A percentile compares a stretch with the other conserved stretches of the same genome.
These are phyloP conservation scores for Tenrec ecaudatus DNA, from an alignment of 2,113 vertebrate species.

Conservation along the genomic window DNA sequence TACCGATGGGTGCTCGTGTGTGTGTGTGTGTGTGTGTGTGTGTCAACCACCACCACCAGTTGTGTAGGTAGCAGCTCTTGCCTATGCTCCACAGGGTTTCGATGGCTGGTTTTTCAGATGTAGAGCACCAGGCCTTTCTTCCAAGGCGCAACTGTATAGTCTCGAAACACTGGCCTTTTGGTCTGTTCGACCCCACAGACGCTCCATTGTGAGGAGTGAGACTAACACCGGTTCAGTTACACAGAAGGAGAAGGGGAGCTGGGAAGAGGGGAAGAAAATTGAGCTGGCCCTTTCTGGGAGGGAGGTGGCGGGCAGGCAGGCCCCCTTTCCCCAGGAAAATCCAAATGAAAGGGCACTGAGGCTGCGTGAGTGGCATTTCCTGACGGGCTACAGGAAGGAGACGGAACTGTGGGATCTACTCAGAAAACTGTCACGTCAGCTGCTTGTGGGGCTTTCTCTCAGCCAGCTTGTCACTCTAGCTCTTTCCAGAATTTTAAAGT, in stretches of 20 bases:
- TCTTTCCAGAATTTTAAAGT: slow-evolving; percentile 4
- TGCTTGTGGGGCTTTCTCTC: neutral
- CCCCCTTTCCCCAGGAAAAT: neutral
- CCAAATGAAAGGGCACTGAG: neutral
- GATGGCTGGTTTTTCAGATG: neutral
- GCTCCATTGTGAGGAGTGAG: neutral
- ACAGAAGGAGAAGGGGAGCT: fast-evolving
- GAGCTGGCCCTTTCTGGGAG: neutral
- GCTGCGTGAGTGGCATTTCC: slow-evolving; percentile 14
- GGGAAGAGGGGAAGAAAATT: neutral
- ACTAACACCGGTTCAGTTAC: neutral
- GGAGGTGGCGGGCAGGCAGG: neutral
- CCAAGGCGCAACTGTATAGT: neutral
- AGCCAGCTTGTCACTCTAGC: neutral
- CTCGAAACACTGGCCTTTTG: neutral
- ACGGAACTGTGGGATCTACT: neutral
- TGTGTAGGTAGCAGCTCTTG: neutral
- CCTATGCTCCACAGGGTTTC: neutral
- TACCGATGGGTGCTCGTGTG: neutral
- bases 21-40: neutral
- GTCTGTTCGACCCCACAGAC: neutral
- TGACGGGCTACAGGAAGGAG: slow-evolving; percentile 8
- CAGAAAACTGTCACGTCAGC: slow-evolving; percentile 17
- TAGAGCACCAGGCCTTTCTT: neutral
- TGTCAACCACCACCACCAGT: neutral